Percentiles rank a stretch among this genome's conserved stretches.
Conservation (phyloP, 2,797 vertebrate genomes). For the Dallia pectoralis region DNA sequence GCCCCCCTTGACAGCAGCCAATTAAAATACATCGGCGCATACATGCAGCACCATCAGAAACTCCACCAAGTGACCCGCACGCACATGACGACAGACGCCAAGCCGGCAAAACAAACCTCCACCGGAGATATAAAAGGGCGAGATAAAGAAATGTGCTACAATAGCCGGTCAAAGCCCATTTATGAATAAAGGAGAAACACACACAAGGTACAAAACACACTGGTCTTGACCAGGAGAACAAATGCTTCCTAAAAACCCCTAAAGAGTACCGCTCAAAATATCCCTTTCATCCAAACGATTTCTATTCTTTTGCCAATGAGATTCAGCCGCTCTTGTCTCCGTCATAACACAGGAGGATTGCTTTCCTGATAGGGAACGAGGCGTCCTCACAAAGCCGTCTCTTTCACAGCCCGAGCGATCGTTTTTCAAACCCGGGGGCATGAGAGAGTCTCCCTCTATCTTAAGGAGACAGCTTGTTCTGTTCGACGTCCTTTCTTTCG, state of each 20-base stretch:
- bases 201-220: conserved; percentile 35
- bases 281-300: conserved; percentile 49
- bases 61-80: conserved; percentile 56
- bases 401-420: conserved; percentile 60
- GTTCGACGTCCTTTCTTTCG: conserved; percentile 29
- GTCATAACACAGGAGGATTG: conserved; percentile 66
- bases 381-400: conserved; percentile 57
- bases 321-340: conserved; percentile 53
- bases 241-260: conserved; percentile 45
- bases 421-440: conserved; percentile 66
- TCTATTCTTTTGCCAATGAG: conserved; percentile 64
- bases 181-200: conserved; percentile 53
- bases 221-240: conserved; percentile 52
- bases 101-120: conserved; percentile 47
- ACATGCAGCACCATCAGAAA: conserved; percentile 39
- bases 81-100: conserved; percentile 48
- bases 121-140: conserved; percentile 42
- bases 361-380: conserved; percentile 59
- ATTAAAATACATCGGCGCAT: conserved; percentile 56
- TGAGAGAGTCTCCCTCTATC: conserved; percentile 52
- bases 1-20: conserved; percentile 30
- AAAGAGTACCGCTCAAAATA: conserved; percentile 58
- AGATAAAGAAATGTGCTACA: conserved; percentile 47
- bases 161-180: conserved; percentile 45
- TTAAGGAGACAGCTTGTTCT: conserved; percentile 48